phyloP scores from a whole-genome alignment of 1,140 invertebrate species.

The Dreissena polymorpha region DNA sequence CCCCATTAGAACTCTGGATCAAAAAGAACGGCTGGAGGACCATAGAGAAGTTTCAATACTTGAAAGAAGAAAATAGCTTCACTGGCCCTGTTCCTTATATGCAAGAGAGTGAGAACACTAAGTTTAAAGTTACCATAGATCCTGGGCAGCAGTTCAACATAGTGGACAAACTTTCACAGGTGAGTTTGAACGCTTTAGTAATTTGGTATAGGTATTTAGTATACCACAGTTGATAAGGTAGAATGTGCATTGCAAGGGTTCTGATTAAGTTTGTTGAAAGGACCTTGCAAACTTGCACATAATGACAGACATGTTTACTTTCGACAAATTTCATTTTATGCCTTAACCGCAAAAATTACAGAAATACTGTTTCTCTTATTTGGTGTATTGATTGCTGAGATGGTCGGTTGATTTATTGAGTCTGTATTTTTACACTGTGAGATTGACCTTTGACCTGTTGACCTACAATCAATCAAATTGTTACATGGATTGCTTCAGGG shows the following conservation, averaged over 20 bases:
- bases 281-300: too few relatives aligned
- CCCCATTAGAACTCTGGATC: constrained; percentile 93
- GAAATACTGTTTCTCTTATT: not conserved
- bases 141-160: constrained; percentile 93
- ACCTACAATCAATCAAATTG: too few relatives aligned
- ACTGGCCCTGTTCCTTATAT: constrained; percentile 88
- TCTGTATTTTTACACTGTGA: too few relatives aligned
- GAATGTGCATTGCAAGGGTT: too few relatives aligned
- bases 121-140: constrained; percentile 96
- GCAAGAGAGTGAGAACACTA: constrained; percentile 90
- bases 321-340: not conserved
- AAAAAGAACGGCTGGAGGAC: constrained; percentile 91
- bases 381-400: not conserved
- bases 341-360: not conserved
- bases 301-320: too few relatives aligned
- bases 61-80: constrained; percentile 85
- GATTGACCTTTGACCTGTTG: too few relatives aligned
- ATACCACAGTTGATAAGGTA: too few relatives aligned
- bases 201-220: too few relatives aligned
- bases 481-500: too few relatives aligned
- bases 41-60: constrained; percentile 90
- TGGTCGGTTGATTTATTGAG: too few relatives aligned
- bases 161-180: constrained; percentile 96
- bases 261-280: too few relatives aligned
- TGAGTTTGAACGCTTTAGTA: constrained; percentile 72